Percentiles rank a stretch among this genome's conserved stretches.
Evolutionary conservation across 2,113 vertebrate species (phyloP).

Genomic region (Scophthalmus maximus): DNA sequence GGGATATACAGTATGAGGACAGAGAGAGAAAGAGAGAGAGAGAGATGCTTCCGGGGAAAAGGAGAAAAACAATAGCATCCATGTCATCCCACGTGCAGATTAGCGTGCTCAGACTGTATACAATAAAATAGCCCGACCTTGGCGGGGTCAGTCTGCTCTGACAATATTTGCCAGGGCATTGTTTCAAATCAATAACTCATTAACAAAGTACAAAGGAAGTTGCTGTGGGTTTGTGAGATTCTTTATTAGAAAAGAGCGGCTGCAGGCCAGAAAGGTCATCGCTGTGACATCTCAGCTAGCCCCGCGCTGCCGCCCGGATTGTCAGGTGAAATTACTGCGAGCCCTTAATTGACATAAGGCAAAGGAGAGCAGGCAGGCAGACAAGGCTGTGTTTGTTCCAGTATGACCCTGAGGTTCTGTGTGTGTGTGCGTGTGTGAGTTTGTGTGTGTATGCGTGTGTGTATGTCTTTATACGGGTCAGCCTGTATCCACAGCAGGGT

Average conservation of each 20-base stretch:
- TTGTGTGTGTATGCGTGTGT: constrained; percentile 22
- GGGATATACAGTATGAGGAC: constrained; percentile 50
- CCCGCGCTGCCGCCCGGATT: constrained; percentile 89
- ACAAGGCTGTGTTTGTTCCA: constrained; percentile 82
- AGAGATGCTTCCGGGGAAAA: not conserved
- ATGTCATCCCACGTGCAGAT: constrained; percentile 70
- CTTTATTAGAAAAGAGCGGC: constrained; percentile 89
- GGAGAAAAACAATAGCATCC: constrained; percentile 43
- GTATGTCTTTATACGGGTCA: constrained; percentile 68
- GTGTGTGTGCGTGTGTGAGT: constrained; percentile 42
- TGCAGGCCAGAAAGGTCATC: constrained; percentile 93
- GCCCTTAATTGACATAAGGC: constrained; percentile 97
- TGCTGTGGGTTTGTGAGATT: constrained; percentile 88
- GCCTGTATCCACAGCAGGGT: constrained; percentile 70
- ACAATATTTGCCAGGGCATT: constrained; percentile 96
- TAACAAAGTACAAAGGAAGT: constrained; percentile 99
- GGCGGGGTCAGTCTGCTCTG: constrained; percentile 86
- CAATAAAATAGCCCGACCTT: constrained; percentile 87
- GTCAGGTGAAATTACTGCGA: constrained; percentile 98
- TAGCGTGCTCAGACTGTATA: constrained; percentile 76
- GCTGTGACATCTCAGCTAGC: constrained; percentile 92
- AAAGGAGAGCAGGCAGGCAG: constrained; percentile 83
- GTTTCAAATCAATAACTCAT: constrained; percentile 99
- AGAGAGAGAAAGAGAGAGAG: constrained; percentile 52
- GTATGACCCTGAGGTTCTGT: constrained; percentile 78